These are phyloP conservation scores for Thrips palmi DNA, from an alignment of 1,140 invertebrate genomes.

Conservation along the genomic window DNA sequence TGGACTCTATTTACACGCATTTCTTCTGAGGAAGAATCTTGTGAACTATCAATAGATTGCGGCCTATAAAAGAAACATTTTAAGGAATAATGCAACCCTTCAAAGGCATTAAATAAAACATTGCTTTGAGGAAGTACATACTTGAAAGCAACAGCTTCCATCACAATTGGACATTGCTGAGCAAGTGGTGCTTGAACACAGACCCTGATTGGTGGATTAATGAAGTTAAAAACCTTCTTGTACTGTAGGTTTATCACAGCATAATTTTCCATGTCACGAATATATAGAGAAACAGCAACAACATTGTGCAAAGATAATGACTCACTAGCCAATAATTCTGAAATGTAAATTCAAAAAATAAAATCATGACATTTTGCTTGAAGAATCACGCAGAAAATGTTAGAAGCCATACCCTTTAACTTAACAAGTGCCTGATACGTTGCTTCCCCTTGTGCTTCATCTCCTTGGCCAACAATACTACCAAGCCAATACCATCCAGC, in stretches of 20 bases:
- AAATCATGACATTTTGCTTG: conserved; percentile 11
- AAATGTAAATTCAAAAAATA: conserved; percentile 15
- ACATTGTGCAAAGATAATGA: conserved; percentile 43
- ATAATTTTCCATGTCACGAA: conserved; percentile 66
- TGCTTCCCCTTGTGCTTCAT: too few species aligned
- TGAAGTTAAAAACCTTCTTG: conserved; percentile 46
- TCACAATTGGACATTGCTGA: conserved; percentile 44
- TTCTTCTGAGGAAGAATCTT: conserved; percentile 14
- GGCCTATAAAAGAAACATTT: conserved; percentile 21
- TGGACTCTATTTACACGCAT: conserved; percentile 27
- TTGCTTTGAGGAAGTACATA: conserved; percentile 17
- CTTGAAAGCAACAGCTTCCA: conserved; percentile 57
- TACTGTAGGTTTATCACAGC: conserved; percentile 59
- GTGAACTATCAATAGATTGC: conserved; percentile 14
- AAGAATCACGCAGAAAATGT: conserved; percentile 1
- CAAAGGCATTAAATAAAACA: too few species aligned
- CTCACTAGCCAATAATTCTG: conserved; percentile 35
- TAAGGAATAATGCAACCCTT: too few species aligned
- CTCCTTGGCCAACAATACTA: conserved; percentile 39
- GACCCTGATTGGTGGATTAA: conserved; percentile 72
- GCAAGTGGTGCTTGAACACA: conserved; percentile 68
- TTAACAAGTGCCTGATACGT: too few species aligned
- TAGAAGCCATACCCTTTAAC: too few species aligned
- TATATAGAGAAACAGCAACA: conserved; percentile 62
- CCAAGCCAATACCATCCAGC: conserved; percentile 67